Conservation (phyloP, 2,113 vertebrate species). For the Mastomys natalensis region DNA sequence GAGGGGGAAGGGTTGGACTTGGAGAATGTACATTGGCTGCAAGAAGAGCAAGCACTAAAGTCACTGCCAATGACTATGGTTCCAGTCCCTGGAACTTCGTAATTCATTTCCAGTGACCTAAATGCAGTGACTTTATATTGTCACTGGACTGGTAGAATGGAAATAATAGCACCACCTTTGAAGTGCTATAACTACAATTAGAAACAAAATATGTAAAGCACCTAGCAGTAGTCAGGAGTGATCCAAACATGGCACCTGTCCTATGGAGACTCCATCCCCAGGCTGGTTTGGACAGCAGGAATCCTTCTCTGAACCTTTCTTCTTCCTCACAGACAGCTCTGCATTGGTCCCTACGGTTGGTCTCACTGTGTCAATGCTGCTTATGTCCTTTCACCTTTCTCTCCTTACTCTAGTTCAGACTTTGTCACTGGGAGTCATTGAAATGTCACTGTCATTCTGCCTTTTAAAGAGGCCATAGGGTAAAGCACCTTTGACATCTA, state of each 20-base stretch:
- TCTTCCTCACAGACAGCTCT: neutral
- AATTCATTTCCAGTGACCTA: neutral
- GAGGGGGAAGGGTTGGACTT: neutral
- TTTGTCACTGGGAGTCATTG: neutral
- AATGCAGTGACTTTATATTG: neutral
- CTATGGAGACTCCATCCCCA: neutral
- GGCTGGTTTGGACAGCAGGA: neutral
- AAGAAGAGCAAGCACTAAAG: neutral
- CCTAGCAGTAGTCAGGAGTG: neutral
- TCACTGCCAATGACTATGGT: neutral
- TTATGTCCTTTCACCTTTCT: neutral
- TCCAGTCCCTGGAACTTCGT: neutral
- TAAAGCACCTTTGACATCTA: neutral
- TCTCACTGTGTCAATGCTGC: neutral
- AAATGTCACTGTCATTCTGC: neutral
- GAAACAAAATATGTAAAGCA: neutral
- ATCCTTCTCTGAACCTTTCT: neutral
- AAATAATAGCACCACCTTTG: neutral
- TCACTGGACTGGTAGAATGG: neutral
- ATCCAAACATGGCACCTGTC: neutral
- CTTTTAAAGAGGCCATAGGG: neutral
- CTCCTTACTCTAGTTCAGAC: neutral
- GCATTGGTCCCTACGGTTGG: fast-evolving
- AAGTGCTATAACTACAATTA: neutral
- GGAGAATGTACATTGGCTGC: neutral